Conservation (phyloP, 2,888 invertebrate species). For the Galerucella nymphaeae region DNA sequence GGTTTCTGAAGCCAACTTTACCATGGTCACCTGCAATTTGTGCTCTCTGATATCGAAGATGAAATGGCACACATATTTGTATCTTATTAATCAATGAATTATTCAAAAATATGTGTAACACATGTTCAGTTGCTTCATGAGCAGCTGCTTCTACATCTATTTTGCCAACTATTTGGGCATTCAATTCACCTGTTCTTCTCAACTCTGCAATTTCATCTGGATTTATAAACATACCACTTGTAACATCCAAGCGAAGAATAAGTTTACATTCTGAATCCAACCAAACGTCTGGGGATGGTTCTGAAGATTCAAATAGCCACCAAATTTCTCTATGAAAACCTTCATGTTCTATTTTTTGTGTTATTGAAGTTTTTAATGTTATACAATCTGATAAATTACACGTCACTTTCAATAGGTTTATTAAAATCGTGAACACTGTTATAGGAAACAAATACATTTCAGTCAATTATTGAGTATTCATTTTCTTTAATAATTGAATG, state of each 20-base stretch:
- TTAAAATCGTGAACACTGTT: not conserved
- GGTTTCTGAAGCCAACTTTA: conserved; percentile 59
- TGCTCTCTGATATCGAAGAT: conserved; percentile 66
- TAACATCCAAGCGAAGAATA: conserved; percentile 58
- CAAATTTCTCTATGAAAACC: conserved; percentile 64
- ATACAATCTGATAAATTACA: conserved; percentile 49
- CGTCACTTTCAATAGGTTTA: conserved; percentile 7
- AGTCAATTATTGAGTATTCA: not conserved
- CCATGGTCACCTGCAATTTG: conserved; percentile 64
- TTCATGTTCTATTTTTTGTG: conserved; percentile 65
- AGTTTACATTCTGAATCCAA: conserved; percentile 56
- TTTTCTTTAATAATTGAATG: not conserved
- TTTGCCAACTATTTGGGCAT: conserved; percentile 56
- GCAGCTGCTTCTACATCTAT: conserved; percentile 64
- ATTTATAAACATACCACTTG: conserved; percentile 63
- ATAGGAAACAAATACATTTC: not conserved
- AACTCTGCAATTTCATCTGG: conserved; percentile 65
- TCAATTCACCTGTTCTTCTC: conserved; percentile 54
- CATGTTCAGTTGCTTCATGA: conserved; percentile 61
- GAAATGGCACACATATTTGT: conserved; percentile 63
- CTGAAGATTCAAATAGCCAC: conserved; percentile 64
- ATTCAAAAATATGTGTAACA: conserved; percentile 60
- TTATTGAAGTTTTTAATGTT: conserved; percentile 58
- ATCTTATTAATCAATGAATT: conserved; percentile 55
- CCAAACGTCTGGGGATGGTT: conserved; percentile 48